These are phyloP conservation scores for Vollenhovia emeryi DNA, from an alignment of 1,140 invertebrate species.

Conservation along the genomic window DNA sequence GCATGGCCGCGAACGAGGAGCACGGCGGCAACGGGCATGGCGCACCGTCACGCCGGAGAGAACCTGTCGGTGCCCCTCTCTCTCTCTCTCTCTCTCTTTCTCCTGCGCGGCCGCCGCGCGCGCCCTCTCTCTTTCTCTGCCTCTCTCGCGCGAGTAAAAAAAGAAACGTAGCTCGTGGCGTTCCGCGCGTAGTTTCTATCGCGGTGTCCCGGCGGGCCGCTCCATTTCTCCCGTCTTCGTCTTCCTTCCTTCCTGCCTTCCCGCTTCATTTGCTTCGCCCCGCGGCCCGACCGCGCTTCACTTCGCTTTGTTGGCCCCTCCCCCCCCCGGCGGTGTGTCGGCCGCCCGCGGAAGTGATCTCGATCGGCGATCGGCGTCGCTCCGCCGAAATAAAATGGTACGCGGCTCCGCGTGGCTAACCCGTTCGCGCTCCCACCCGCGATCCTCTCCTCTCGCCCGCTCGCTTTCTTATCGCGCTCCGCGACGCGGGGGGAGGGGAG, in stretches of 20 bases:
- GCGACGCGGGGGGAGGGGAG: neutral
- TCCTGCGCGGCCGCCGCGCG: too few relatives aligned
- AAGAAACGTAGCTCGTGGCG: neutral
- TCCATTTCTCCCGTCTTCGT: constrained; percentile 53
- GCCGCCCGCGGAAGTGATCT: constrained; percentile 26
- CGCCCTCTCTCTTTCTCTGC: constrained; percentile 18
- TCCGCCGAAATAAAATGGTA: neutral
- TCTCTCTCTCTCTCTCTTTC: constrained; percentile 33
- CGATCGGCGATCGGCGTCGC: neutral
- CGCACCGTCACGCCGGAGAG: constrained; percentile 61
- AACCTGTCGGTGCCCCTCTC: constrained; percentile 30
- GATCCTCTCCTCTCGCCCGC: neutral
- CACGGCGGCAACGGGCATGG: constrained; percentile 75
- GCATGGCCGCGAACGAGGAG: constrained; percentile 49
- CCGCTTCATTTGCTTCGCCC: constrained; percentile 7
- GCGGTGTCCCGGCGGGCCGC: neutral
- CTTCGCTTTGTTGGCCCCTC: constrained; percentile 12
- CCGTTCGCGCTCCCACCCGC: neutral
- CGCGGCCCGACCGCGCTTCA: constrained; percentile 20
- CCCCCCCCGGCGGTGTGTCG: constrained; percentile 15
- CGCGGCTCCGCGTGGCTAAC: neutral
- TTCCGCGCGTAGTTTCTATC: neutral
- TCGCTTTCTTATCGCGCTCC: constrained; percentile 22
- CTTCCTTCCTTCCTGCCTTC: neutral
- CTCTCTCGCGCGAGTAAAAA: neutral